Base-by-base conservation (phyloP, 1,140 invertebrate genomes). In the Trissolcus basalis region DNA sequence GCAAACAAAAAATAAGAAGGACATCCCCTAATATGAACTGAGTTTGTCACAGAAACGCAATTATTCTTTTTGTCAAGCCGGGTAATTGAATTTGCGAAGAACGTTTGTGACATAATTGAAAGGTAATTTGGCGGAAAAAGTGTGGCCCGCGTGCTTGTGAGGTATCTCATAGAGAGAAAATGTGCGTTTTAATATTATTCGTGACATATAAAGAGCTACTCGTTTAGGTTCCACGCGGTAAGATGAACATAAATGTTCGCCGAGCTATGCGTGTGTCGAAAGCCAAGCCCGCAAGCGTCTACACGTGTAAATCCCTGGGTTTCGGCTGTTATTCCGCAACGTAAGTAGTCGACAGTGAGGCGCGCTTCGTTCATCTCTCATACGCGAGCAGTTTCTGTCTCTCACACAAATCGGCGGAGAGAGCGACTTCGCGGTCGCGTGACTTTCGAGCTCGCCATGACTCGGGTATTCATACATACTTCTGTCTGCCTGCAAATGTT, bases 261-360 rank as follows among this genome's bases (percentile, higher is more conserved):
- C 58, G 50, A 61, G 64, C 58, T 64, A 75, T 83, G 80, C 77
- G 80, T 83, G 67, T 56, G 56, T 75, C 58, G 64, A 64, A 75
- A 68, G 56, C 45, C 65, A 33, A 53, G 60, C 54, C 61, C 77
- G 61, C 79, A 72, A 84, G 78, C 81, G 77, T 75, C 63, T 85
- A 85, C 84, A 84, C 79, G 78, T 84, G 84, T 85, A 85, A 85
- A 83, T 84, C 78, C 61, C 53, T 47, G 64, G 67, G 78, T 84
- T 84, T 79, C 75, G 81, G 70, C 68, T 81, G 81, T 82, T 83
- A 83, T 82, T 82, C 75, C 72, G 48, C 6, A 19, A 49, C 43
- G 33, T 49, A 60, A 50, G 69, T 69, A 60, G 41, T 60, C 50
- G 13, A 41, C 53, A 50, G 36, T 19, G 48, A 51, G 56, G 43